phyloP scores from a whole-genome alignment of 2,888 invertebrate species.

The Drosophila prostipennis region DNA sequence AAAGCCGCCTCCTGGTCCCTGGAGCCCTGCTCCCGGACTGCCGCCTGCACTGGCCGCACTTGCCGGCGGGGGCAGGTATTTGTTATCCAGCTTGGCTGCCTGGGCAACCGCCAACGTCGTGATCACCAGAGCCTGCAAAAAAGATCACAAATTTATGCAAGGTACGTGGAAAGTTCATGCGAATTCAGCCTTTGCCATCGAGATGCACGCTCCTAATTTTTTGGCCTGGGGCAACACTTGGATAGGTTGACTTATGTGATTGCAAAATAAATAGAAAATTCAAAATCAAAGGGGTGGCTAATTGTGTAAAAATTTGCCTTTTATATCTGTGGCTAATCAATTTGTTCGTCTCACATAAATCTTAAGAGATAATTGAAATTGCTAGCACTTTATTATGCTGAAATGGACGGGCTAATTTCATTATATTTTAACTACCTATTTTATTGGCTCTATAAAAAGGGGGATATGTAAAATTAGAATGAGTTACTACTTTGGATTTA shows the following conservation, averaged over 20 bases:
- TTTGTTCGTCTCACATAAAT: neutral
- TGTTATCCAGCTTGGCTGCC: conserved; percentile 86
- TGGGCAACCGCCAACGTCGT: conserved; percentile 83
- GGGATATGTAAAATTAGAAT: neutral
- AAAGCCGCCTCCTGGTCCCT: conserved; percentile 74
- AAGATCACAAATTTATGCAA: conserved; percentile 56
- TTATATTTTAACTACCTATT: neutral
- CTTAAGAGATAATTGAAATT: too few species aligned
- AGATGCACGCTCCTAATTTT: conserved; percentile 62
- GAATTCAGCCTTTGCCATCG: conserved; percentile 52
- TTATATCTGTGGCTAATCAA: neutral
- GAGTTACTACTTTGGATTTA: too few species aligned
- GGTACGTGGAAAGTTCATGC: conserved; percentile 42
- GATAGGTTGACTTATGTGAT: conserved; percentile 5
- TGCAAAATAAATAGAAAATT: conserved; percentile 1
- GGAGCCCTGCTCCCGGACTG: conserved; percentile 82
- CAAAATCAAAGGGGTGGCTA: neutral
- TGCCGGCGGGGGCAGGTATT: conserved; percentile 86
- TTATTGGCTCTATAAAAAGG: neutral
- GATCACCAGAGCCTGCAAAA: conserved; percentile 84
- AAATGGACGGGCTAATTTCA: neutral
- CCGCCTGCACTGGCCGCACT: conserved; percentile 84
- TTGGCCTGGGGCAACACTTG: neutral
- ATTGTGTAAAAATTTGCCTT: neutral
- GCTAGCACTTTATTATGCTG: neutral